Evolutionary conservation across 2,888 invertebrate genomes (phyloP).

Genomic region (Eupithecia dodoneata): DNA sequence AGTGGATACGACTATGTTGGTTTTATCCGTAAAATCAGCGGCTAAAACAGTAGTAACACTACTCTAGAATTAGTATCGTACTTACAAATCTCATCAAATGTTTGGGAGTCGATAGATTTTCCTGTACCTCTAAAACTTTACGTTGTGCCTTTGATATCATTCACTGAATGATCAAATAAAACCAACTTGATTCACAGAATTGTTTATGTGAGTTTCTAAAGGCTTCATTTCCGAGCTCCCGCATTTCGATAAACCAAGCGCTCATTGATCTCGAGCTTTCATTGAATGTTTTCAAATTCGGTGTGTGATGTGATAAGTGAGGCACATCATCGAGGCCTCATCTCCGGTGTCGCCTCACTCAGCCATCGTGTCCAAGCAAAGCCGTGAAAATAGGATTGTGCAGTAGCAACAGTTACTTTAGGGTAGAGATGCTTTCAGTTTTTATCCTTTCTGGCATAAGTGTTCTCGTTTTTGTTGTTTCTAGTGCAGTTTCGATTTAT

Average conservation of each 20-base stretch:
- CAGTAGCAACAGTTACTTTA: constrained; percentile 9
- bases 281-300: constrained; percentile 48
- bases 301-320: constrained; percentile 54
- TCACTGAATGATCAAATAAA: constrained; percentile 1
- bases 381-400: constrained; percentile 21
- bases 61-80: not conserved
- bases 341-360: constrained; percentile 32
- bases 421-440: constrained; percentile 24
- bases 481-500: not conserved
- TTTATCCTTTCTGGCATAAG: constrained; percentile 9
- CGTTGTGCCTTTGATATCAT: not conserved
- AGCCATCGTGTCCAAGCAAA: constrained; percentile 32
- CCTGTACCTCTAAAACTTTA: not conserved
- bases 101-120: not conserved
- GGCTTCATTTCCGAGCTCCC: not conserved
- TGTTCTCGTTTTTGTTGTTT: not conserved
- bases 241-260: constrained; percentile 1
- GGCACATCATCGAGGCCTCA: constrained; percentile 53
- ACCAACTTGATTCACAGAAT: not conserved
- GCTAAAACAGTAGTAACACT: not conserved
- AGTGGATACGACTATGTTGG: not conserved
- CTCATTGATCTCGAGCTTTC: constrained; percentile 2
- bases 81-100: not conserved
- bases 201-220: not conserved
- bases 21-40: not conserved